These are phyloP conservation scores for Apomyelois bistriatella DNA, from an alignment of 2,888 invertebrate genomes.

Conservation along the genomic window DNA sequence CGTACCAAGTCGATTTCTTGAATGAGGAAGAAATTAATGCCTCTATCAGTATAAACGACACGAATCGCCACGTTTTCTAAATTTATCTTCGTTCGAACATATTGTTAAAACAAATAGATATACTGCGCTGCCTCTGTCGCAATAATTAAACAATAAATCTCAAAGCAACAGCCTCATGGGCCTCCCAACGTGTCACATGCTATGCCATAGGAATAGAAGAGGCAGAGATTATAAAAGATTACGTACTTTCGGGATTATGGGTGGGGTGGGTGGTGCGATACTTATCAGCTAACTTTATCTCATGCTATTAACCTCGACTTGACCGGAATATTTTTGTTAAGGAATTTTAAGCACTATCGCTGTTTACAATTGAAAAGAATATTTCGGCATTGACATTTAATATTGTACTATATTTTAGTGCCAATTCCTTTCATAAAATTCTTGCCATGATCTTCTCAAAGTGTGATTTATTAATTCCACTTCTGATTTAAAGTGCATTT, in stretches of 20 bases:
- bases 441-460: not conserved
- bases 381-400: not conserved
- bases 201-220: constrained; percentile 18
- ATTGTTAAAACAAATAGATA: constrained; percentile 65
- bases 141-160: constrained; percentile 66
- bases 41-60: constrained; percentile 11
- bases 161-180: constrained; percentile 28
- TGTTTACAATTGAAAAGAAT: not conserved
- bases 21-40: constrained; percentile 18
- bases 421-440: not conserved
- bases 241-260: constrained; percentile 9
- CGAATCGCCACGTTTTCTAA: constrained; percentile 22
- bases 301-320: constrained; percentile 2
- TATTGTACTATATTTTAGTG: too few relatives aligned
- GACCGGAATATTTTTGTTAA: not conserved
- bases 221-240: constrained; percentile 15
- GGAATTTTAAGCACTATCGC: not conserved
- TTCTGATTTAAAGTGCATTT: not conserved
- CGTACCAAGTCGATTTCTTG: constrained; percentile 19
- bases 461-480: not conserved
- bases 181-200: constrained; percentile 34
- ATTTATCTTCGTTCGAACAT: constrained; percentile 40
- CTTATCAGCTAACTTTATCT: constrained; percentile 13
- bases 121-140: constrained; percentile 42
- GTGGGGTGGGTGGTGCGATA: not conserved